A percentile compares a stretch with the other conserved stretches of the same genome.
Conservation (phyloP, 2,113 vertebrate species). For the Zootoca vivipara region DNA sequence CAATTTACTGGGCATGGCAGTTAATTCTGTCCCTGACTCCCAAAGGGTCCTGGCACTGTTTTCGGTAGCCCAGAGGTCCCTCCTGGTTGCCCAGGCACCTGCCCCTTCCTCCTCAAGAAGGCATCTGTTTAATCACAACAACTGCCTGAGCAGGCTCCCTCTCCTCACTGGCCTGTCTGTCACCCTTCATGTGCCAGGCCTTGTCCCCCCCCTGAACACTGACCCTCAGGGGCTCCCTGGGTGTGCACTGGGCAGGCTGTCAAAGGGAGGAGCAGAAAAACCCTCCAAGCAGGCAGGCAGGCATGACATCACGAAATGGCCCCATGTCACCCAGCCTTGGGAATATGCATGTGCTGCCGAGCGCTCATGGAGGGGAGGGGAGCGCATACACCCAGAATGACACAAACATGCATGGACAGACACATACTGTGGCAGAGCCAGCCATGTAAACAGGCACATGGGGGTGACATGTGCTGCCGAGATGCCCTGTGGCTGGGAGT, state of each 20-base stretch:
- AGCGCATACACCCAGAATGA: constrained; percentile 22
- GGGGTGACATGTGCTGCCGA: constrained; percentile 53
- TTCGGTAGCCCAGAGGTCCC: background rate
- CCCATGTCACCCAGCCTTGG: background rate
- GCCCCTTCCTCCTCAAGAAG: background rate
- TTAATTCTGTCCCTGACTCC: background rate
- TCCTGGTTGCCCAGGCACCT: background rate
- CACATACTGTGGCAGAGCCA: constrained; percentile 9
- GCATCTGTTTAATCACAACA: background rate
- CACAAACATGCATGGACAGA: constrained; percentile 58
- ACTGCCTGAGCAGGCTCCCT: background rate
- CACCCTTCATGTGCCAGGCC: background rate
- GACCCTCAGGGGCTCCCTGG: background rate
- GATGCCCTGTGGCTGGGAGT: constrained; percentile 25
- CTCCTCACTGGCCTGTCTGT: background rate
- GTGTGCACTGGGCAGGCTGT: background rate
- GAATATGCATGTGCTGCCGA: background rate
- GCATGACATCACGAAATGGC: background rate
- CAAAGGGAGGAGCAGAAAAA: background rate
- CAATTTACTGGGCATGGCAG: too few species aligned
- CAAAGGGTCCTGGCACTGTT: background rate
- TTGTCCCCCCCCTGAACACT: background rate
- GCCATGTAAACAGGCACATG: constrained; percentile 64
- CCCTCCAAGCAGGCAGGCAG: background rate
- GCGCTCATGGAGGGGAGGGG: background rate